Conservation (phyloP, 2,888 invertebrate genomes). For the Anticlea derivata region DNA sequence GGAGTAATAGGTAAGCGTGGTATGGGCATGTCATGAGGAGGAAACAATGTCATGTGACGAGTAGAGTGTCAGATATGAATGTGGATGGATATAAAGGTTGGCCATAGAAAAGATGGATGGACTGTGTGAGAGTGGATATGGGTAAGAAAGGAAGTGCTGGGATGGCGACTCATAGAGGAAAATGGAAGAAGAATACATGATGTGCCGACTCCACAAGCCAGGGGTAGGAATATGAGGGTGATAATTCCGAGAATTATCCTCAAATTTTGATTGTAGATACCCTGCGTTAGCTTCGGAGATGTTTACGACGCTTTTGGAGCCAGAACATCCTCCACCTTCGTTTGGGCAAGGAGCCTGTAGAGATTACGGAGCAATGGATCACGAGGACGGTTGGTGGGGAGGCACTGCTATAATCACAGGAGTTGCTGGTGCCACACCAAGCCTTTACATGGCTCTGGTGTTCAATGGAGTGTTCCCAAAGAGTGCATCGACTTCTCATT, state of each 20-base stretch:
- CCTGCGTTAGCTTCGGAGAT: conserved; percentile 91
- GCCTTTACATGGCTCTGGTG: conserved; percentile 90
- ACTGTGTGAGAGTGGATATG: no score
- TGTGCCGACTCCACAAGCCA: no score
- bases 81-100: no score
- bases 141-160: no score
- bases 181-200: no score
- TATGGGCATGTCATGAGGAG: no score
- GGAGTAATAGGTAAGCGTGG: no score
- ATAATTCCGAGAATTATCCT: conserved; percentile 5
- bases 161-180: no score
- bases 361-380: conserved; percentile 70
- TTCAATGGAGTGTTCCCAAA: conserved; percentile 91
- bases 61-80: no score
- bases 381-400: conserved; percentile 90
- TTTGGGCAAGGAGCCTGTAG: conserved; percentile 81
- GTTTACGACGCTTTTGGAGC: conserved; percentile 89
- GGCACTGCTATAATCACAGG: conserved; percentile 94
- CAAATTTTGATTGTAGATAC: conserved; percentile 69
- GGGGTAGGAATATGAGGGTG: no score
- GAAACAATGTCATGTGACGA: no score
- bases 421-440: conserved; percentile 90
- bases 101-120: no score
- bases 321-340: conserved; percentile 87
- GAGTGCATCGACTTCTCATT: conserved; percentile 85